Conservation (phyloP, 2,797 vertebrate species). For the Erpetoichthys calabaricus region DNA sequence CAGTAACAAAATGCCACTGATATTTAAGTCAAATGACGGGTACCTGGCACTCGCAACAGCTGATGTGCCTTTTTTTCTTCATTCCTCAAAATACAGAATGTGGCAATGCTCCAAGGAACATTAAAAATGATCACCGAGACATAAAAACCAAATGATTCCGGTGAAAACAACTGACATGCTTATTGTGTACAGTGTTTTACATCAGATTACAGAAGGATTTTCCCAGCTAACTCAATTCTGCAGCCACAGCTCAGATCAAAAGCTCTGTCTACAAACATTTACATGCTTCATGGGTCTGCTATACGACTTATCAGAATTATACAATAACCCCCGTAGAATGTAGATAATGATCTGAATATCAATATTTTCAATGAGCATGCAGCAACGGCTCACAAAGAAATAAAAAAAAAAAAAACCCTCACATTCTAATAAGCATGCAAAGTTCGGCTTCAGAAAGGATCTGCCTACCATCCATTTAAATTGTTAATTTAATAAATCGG, state of each 20-base stretch:
- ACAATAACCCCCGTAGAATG: conserved; percentile 23
- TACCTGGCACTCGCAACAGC: neutral
- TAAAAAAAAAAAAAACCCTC: conserved; percentile 10
- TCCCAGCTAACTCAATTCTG: conserved; percentile 19
- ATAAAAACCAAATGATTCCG: conserved; percentile 3
- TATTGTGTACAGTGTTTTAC: conserved; percentile 15
- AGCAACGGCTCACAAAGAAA: conserved; percentile 7
- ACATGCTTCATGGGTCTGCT: conserved; percentile 20
- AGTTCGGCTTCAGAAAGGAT: neutral
- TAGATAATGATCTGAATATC: conserved; percentile 24
- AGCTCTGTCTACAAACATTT: conserved; percentile 22
- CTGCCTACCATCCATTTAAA: neutral
- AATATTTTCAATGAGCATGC: conserved; percentile 22
- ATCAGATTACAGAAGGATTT: conserved; percentile 23
- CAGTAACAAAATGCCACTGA: conserved; percentile 16
- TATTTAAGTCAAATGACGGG: conserved; percentile 8
- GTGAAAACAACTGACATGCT: conserved; percentile 6
- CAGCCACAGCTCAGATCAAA: conserved; percentile 20
- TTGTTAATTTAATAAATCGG: conserved; percentile 7
- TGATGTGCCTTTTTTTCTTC: neutral
- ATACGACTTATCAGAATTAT: conserved; percentile 17
- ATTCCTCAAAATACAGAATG: neutral
- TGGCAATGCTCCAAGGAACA: conserved; percentile 2
- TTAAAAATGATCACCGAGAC: conserved; percentile 3
- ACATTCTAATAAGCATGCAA: conserved; percentile 18